Conservation (phyloP, 2,888 invertebrate species). For the Drosophila eohydei region DNA sequence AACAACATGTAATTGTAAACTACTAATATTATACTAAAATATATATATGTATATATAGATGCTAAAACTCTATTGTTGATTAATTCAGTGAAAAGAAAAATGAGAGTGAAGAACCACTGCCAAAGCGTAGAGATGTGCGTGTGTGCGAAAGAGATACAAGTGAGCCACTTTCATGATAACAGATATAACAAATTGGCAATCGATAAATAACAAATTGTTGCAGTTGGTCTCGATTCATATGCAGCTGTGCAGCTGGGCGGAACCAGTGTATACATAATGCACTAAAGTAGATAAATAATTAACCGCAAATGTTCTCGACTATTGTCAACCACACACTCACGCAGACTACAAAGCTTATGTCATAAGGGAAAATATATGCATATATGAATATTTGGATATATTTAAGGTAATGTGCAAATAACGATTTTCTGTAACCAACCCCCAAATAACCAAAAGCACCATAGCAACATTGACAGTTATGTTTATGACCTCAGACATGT, state of each 20-base stretch:
- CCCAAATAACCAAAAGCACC: slow-evolving; percentile 21
- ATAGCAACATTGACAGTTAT: slow-evolving; percentile 19
- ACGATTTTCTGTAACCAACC: slow-evolving; percentile 43
- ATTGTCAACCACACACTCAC: slow-evolving; percentile 10
- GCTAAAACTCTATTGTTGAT: slow-evolving; percentile 16
- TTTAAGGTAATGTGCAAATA: background rate
- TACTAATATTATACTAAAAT: slow-evolving; percentile 44
- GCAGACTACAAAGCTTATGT: slow-evolving; percentile 36
- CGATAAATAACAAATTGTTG: slow-evolving; percentile 38
- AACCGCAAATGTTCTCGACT: slow-evolving; percentile 3
- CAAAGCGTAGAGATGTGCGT: slow-evolving; percentile 15
- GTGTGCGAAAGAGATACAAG: slow-evolving; percentile 25
- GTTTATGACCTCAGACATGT: slow-evolving; percentile 39
- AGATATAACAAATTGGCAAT: slow-evolving; percentile 31
- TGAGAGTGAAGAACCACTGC: slow-evolving; percentile 18
- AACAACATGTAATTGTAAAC: slow-evolving; percentile 35
- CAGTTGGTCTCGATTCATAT: slow-evolving; percentile 26
- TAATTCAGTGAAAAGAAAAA: slow-evolving; percentile 5
- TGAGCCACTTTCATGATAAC: slow-evolving; percentile 22
- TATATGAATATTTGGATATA: background rate
- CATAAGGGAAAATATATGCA: slow-evolving; percentile 43
- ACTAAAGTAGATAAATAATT: slow-evolving; percentile 16
- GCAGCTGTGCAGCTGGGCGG: slow-evolving; percentile 19
- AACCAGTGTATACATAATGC: slow-evolving; percentile 10
- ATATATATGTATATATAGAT: background rate